Base-by-base conservation (phyloP, 1,140 invertebrate species). In the Drosophila micromelanica region DNA sequence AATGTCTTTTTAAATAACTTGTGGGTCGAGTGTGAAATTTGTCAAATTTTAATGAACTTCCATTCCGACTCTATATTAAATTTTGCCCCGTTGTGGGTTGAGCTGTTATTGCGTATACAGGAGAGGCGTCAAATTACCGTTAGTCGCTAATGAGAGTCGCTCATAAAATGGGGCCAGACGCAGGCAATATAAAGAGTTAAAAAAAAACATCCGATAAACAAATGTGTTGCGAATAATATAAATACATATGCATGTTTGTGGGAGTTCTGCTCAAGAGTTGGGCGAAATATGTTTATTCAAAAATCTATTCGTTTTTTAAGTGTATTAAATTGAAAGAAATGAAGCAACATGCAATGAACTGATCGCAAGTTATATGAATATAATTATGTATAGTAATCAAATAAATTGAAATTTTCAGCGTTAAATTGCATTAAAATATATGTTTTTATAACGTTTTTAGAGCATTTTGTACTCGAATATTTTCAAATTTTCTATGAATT, bases 1-100 rank as follows among this genome's bases (percentile, higher is more conserved):
- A 87, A 86, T 86, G 81, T 76, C 63, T 82, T 86, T 86, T 86
- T 87, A 87, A 86, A 87, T 86, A 68, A 73, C 69, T 75, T 64
- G 67, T 72, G 76, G 72, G 54, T 59, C 77, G 69, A 63, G 20
- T 48, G 45, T 61, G 42, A 48, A 48, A 45, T 27, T 12, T 51
- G 20, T 54, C 3, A 2, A 35, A 60, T 71, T 69, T 78, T 81
- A 81, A 81, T 81, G 81, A 81, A 70, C 74, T 69, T 54, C 59
- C 70, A 80, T 80, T 42, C 8, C 72, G 38, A 37, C 48, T 71
- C 27, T 62, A 15, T 64, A 65, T 61, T 65, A 49, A 76, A 56
- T 65, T 57, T 54, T 40, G 64, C 59, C 12, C 9, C 37, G 32
- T 9, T 9, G 38, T 23, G n/a, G 23, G 32, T 5, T 23, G 11